A percentile compares a stretch with the other conserved stretches of the same genome.
phyloP scores from a whole-genome alignment of 2,888 invertebrate genomes.

The Ceramica pisi region DNA sequence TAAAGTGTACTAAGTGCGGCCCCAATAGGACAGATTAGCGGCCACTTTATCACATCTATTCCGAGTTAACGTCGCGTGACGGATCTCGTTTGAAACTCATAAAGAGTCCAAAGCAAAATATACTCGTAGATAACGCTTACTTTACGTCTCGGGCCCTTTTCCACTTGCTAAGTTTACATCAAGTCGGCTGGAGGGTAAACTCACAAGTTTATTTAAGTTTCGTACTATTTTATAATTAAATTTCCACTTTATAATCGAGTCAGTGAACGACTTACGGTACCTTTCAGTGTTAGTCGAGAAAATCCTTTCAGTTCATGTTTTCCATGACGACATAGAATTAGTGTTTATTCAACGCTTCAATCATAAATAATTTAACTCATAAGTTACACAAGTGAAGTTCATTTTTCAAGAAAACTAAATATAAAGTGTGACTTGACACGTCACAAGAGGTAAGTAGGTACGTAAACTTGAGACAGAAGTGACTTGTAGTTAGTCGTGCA shows the following conservation, averaged over 20 bases:
- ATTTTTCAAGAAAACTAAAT: slow-evolving; percentile 3
- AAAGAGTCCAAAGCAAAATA: slow-evolving; percentile 91
- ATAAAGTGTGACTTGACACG: not conserved
- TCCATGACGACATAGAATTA: slow-evolving; percentile 15
- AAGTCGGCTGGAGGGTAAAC: slow-evolving; percentile 80
- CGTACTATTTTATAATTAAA: slow-evolving; percentile 88
- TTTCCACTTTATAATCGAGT: slow-evolving; percentile 86
- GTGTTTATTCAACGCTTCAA: not conserved
- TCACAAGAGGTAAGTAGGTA: slow-evolving; percentile 20
- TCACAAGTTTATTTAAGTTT: slow-evolving; percentile 86
- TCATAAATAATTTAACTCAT: not conserved
- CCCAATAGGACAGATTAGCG: slow-evolving; percentile 91
- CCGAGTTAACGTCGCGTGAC: slow-evolving; percentile 90
- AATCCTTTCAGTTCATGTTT: slow-evolving; percentile 68
- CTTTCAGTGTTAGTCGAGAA: slow-evolving; percentile 73
- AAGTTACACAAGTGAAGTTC: not conserved
- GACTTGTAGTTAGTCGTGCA: slow-evolving; percentile 59
- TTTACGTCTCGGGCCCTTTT: slow-evolving; percentile 88
- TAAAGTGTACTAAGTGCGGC: slow-evolving; percentile 91
- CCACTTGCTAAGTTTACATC: slow-evolving; percentile 86
- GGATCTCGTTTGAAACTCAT: slow-evolving; percentile 91
- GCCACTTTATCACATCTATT: slow-evolving; percentile 91
- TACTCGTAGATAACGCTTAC: slow-evolving; percentile 89
- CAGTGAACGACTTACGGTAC: slow-evolving; percentile 74
- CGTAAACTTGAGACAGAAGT: slow-evolving; percentile 22